phyloP scores from a whole-genome alignment of 2,113 vertebrate species.

The Tympanuchus pallidicinctus region DNA sequence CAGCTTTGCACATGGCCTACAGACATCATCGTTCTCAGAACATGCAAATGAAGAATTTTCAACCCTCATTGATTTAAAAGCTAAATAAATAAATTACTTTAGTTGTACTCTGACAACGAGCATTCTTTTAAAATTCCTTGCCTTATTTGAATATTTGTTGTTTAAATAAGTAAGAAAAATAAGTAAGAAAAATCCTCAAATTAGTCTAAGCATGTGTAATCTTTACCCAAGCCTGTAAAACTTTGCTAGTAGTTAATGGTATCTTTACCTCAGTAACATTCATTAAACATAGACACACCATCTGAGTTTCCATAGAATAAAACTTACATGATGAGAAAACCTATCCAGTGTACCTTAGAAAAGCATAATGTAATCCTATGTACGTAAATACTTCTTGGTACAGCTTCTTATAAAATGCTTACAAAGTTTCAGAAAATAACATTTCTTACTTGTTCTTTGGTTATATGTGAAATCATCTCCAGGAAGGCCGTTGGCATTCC shows the following conservation, averaged over 20 bases:
- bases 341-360: neutral
- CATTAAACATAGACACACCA: neutral
- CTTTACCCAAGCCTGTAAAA: neutral
- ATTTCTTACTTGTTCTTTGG: conserved; percentile 90
- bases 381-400: neutral
- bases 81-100: neutral
- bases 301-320: neutral
- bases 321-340: neutral
- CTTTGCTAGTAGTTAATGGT: neutral
- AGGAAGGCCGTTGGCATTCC: conserved; percentile 82
- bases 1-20: neutral
- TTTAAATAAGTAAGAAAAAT: neutral
- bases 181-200: neutral
- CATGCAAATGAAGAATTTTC: neutral
- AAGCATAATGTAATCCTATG: neutral
- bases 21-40: neutral
- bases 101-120: neutral
- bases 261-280: neutral
- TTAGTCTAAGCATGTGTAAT: neutral
- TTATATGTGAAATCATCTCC: conserved; percentile 86
- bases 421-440: neutral
- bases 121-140: neutral
- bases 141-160: neutral
- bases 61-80: neutral
- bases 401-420: neutral